Base-by-base conservation (phyloP, 2,797 vertebrate species). In the Leuciscus waleckii region DNA sequence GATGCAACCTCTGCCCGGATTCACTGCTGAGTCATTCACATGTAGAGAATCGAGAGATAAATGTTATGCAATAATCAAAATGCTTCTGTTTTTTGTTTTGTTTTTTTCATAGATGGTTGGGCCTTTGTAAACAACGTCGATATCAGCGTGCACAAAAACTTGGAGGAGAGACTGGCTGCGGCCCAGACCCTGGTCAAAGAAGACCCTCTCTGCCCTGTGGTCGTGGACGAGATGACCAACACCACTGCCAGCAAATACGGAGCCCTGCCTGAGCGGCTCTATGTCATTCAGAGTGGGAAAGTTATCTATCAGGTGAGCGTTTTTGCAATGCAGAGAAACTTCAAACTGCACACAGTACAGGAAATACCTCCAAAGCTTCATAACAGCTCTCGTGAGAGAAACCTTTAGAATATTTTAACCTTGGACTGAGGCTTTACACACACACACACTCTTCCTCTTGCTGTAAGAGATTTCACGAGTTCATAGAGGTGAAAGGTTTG, bases 251-350 rank as follows among this genome's bases (percentile, higher is more conserved):
- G 93, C 3, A 95, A 95, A 89, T 99, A 98, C 0, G 98, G 95
- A 0, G 97, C 97, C 0, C n/a, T 97, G 80, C 98, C 98, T 0
- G 97, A 99, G 90, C 94, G 97, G 86, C 95, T 99, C 1, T 99
- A 97, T 0, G 80, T 99, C 83, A 93, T 99, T 70, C 96, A 95
- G 89, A 92, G 92, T 54, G 96, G 97, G 51, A 97, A 95, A 63
- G 92, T 98, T 49, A 86, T 96, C 87, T 98, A 97, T 90, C 97
- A 98, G 97, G 98, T 98, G 92, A 92, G 91, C 5, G 11, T 75
- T 68, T 68, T 35, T 51, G 26, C 35, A 83, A 51, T 70, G 37
- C 10, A 37, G 76, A 83, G 21, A 21, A 76, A 67, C 41, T 65
- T 39, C n/a, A 63, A 7, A 9, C 61, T 67, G 58, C 23, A 74